Evolutionary conservation across 2,888 invertebrate genomes (phyloP), one percentile per base, ranked within the genome.

Genomic region (Salpingus planirostris): DNA sequence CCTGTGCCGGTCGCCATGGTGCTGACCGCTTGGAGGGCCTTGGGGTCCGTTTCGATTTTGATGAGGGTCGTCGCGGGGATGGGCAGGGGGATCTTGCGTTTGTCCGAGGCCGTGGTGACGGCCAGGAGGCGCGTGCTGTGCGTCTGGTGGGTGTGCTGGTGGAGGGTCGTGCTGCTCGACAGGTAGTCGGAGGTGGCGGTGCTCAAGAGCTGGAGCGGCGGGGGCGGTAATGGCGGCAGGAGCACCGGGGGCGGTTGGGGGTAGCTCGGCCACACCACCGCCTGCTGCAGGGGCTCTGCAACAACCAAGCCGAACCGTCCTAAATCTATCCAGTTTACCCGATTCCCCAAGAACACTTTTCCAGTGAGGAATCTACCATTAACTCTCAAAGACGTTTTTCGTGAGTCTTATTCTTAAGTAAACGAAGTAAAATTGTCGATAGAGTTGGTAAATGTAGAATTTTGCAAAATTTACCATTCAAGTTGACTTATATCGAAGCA

Each of bases 181-280:
- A 69, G 59, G 47, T 69, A 63, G 43, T 78, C 73, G 21, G 78
- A 73, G 13, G 60, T 54, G 21, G 59, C 60, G 39, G 70, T 65
- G 30, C 74, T 61, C 15, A 83, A 69, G 34, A 81, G 77, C 21
- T 82, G 66, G 6, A 81, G 73, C 31, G 81, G 78, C 1, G 78
- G 69, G 29, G 78, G 74, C 1, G 75, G 69, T 1, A 76, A 73
- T 24, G 76, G 74, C 1, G 76, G 61, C 21, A 66, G 54, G 15
- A 69, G 59, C 30, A 68, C 67, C 30, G 66, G 64, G n/a, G 61
- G 59, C 12, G 56, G 61, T 51, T 69, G 70, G 31, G 68, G 65
- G 57, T 80, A 74, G 50, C 79, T 77, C 21, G 82, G 81, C 82
- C 82, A 83, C 11, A 83, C 76, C 24, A 83, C 78, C 0, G 82